Base-by-base conservation (phyloP, 2,888 invertebrate species). In the Hyposoter didymator region DNA sequence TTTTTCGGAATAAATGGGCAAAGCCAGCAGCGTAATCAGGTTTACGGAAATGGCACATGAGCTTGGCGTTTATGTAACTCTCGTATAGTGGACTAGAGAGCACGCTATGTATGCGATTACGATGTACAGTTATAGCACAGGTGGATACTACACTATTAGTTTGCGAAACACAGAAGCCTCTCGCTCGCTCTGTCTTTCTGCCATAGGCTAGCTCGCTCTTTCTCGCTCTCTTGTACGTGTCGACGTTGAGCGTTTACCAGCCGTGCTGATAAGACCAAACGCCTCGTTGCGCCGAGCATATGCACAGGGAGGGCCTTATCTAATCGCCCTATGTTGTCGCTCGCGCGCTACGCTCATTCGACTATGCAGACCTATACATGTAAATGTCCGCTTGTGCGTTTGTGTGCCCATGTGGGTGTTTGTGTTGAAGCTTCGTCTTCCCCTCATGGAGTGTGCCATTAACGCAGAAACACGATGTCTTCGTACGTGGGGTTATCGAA, bases 201-300 rank as follows among this genome's bases (percentile, higher is more conserved):
- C 17, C 45, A 28, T n/a, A 10, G n/a, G 22, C 45, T 47, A 32
- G 59, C 45, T 47, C 45, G 59, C 45, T 62, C 74, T 45, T 52
- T 45, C 69, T 45, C 69, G 39, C 59, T 74, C 84, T 75, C 75
- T 66, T 64, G 70, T 72, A 84, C 76, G 75, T 78, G 84, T 84
- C 75, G 79, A 82, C 85, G 85, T 72, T 85, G 79, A 76, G 85
- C 85, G 85, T 80, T 85, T 85, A 83, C 82, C 85, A 83, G 82
- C 67, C 72, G 66, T 84, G 74, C 87, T 84, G 92, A 92, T 91
- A 91, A 91, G 89, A 89, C 88, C 84, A 85, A 90, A 90, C 90
- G 75, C 85, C 85, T 79, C 66, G 72, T 69, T 82, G 89, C 90
- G 90, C 81, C 87, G 80, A 85, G 82, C 81, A 80, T 82, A 84